Conservation (phyloP, 2,113 vertebrate species). For the Phoenicopterus ruber region DNA sequence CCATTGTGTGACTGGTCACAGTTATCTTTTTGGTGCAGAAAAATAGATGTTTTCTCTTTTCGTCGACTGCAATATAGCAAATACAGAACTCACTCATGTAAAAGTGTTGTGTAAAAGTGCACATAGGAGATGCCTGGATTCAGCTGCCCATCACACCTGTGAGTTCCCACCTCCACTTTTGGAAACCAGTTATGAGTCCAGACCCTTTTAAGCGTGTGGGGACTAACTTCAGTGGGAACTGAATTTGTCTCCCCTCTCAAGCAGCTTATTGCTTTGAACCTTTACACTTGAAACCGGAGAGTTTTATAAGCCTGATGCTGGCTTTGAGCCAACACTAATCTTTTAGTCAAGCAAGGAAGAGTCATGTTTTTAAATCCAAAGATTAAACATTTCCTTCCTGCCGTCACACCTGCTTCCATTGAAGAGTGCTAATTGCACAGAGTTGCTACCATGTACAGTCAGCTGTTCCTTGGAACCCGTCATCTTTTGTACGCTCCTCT, state of each 20-base stretch:
- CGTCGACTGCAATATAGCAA: background rate
- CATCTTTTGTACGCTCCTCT: background rate
- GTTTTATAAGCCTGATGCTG: background rate
- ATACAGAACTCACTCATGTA: background rate
- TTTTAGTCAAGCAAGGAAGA: background rate
- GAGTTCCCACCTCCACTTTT: background rate
- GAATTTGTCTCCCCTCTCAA: background rate
- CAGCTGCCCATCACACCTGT: background rate
- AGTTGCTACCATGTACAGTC: background rate
- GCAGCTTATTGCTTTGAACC: background rate
- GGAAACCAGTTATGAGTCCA: background rate
- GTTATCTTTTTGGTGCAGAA: background rate
- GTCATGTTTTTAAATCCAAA: background rate
- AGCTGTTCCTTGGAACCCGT: background rate
- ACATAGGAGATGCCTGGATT: background rate
- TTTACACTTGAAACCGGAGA: background rate
- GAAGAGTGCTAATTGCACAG: background rate
- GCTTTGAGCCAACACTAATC: background rate
- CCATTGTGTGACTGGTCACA: background rate
- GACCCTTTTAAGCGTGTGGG: background rate
- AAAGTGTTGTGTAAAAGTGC: background rate
- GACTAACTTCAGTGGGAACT: background rate
- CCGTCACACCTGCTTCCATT: background rate
- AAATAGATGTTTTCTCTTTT: background rate
- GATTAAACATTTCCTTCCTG: constrained; percentile 20